These are phyloP conservation scores for Morinoia aosen DNA, from an alignment of 2,888 invertebrate species.

Conservation along the genomic window DNA sequence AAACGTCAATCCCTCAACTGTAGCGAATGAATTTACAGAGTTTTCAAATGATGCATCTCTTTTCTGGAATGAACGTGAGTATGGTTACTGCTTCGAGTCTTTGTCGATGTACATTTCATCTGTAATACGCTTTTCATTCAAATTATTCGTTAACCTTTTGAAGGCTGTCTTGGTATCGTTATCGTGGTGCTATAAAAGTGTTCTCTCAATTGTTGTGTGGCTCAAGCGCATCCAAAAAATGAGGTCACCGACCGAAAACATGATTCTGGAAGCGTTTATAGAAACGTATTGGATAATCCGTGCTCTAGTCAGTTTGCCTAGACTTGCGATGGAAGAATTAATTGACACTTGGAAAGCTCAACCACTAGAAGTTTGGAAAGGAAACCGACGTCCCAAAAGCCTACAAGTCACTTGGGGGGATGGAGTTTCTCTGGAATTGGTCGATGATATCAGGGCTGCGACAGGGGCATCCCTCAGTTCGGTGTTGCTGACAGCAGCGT, in stretches of 20 bases:
- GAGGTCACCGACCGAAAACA: constrained; percentile 3
- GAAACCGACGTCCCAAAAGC: constrained; percentile 48
- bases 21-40: neutral
- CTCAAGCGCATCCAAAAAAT: neutral
- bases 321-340: constrained; percentile 60
- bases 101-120: neutral
- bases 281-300: constrained; percentile 60
- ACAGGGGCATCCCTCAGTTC: constrained; percentile 62
- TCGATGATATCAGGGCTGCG: constrained; percentile 58
- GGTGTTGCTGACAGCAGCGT: constrained; percentile 61
- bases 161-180: neutral
- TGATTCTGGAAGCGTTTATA: constrained; percentile 35
- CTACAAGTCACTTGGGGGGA: constrained; percentile 63
- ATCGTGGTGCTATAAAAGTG: neutral
- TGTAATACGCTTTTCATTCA: neutral
- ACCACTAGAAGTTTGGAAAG: constrained; percentile 60
- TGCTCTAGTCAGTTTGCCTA: constrained; percentile 61
- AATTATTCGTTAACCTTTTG: neutral
- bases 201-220: neutral
- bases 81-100: neutral
- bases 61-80: neutral
- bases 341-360: constrained; percentile 54
- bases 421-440: constrained; percentile 58
- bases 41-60: neutral
- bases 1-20: neutral